phyloP scores from a whole-genome alignment of 2,113 vertebrate species.

The Planiliza haematocheilus region DNA sequence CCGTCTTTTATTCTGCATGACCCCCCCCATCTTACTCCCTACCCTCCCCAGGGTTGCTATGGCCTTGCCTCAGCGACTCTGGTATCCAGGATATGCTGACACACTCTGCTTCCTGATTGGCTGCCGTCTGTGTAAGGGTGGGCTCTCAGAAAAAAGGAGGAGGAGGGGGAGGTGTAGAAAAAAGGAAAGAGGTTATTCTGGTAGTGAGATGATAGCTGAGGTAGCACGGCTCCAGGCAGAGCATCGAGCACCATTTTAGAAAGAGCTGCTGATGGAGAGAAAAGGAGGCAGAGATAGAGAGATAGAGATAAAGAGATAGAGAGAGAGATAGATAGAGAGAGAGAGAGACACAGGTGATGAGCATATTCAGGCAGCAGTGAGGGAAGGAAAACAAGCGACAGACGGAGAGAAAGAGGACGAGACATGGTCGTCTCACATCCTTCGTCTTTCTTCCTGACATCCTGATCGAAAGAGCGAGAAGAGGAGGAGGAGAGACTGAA shows the following conservation, averaged over 20 bases:
- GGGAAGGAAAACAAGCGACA: conserved; percentile 25
- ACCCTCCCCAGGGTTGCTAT: conserved; percentile 67
- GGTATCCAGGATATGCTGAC: conserved; percentile 82
- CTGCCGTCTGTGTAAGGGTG: conserved; percentile 57
- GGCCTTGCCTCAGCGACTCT: conserved; percentile 72
- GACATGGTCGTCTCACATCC: conserved; percentile 38
- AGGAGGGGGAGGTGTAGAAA: conserved; percentile 25
- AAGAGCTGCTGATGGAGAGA: conserved; percentile 16
- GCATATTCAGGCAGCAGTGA: conserved; percentile 16
- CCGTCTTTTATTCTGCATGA: conserved; percentile 58
- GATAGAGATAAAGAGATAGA: background rate
- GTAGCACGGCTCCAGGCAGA: conserved; percentile 60
- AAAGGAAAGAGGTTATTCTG: conserved; percentile 63
- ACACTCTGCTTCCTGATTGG: conserved; percentile 74
- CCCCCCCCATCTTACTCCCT: conserved; percentile 23
- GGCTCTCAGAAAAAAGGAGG: conserved; percentile 33
- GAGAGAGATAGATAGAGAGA: background rate
- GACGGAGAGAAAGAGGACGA: conserved; percentile 19
- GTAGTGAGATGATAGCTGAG: conserved; percentile 72
- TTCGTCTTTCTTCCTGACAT: conserved; percentile 55
- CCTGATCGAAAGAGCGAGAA: conserved; percentile 40
- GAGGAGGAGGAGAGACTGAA: conserved; percentile 15
- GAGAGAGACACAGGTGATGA: background rate
- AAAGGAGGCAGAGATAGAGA: conserved; percentile 9
- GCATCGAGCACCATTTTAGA: conserved; percentile 69